Conservation (phyloP, 2,797 vertebrate species). For the Triplophysa bombifrons region DNA sequence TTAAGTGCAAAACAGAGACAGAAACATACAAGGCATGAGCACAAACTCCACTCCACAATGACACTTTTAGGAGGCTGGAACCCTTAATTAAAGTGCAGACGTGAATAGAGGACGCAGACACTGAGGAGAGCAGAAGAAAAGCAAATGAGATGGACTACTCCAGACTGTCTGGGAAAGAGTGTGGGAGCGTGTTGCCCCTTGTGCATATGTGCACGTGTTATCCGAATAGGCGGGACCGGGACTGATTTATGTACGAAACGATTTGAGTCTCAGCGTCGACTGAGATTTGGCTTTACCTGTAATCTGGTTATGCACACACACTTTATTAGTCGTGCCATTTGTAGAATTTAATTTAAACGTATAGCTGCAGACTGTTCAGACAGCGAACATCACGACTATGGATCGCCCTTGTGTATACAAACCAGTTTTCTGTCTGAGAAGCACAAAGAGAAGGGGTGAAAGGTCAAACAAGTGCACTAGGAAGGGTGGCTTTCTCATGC, state of each 20-base stretch:
- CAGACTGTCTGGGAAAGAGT: slow-evolving; percentile 76
- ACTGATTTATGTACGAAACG: slow-evolving; percentile 71
- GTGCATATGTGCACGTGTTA: slow-evolving; percentile 57
- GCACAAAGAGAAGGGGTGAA: slow-evolving; percentile 79
- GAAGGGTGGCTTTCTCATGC: slow-evolving; percentile 84
- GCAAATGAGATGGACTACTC: slow-evolving; percentile 72
- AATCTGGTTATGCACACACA: not conserved
- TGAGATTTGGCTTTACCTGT: slow-evolving; percentile 59
- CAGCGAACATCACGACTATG: slow-evolving; percentile 29
- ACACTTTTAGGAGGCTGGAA: slow-evolving; percentile 67
- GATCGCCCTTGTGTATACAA: slow-evolving; percentile 64
- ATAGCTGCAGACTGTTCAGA: not conserved
- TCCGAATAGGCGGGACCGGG: slow-evolving; percentile 55
- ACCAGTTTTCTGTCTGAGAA: slow-evolving; percentile 84
- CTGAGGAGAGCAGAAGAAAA: slow-evolving; percentile 67
- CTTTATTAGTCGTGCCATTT: not conserved
- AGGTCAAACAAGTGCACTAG: slow-evolving; percentile 87
- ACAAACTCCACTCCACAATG: slow-evolving; percentile 64
- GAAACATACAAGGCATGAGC: slow-evolving; percentile 54
- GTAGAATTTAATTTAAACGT: not conserved
- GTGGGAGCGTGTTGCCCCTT: slow-evolving; percentile 73
- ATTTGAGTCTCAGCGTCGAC: slow-evolving; percentile 52
- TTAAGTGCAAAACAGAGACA: slow-evolving; percentile 66
- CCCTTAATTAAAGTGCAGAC: slow-evolving; percentile 80
- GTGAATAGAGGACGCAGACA: slow-evolving; percentile 67